Percentiles rank a stretch among this genome's conserved stretches.
These are phyloP conservation scores for Microchirus variegatus DNA, from an alignment of 2,797 vertebrate genomes.

Conservation along the genomic window DNA sequence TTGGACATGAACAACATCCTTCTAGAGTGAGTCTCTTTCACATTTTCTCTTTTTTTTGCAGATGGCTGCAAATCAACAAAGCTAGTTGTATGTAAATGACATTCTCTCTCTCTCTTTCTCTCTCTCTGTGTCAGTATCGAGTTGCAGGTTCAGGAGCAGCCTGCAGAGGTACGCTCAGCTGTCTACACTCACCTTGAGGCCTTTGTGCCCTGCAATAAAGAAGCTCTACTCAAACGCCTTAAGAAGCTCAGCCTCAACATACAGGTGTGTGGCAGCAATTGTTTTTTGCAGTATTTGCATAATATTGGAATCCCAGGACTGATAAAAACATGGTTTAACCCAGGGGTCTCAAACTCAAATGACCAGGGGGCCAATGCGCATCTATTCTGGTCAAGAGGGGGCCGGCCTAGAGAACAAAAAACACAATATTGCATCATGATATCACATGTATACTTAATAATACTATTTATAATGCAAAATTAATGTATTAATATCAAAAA, in stretches of 20 bases:
- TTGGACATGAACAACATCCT: conserved; percentile 99
- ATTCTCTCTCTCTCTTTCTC: conserved; percentile 30
- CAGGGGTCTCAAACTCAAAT: too few species aligned
- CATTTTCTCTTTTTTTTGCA: not conserved
- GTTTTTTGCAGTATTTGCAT: not conserved
- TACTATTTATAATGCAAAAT: too few species aligned
- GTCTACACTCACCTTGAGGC: conserved; percentile 95
- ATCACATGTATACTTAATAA: too few species aligned
- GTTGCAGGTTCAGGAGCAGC: conserved; percentile 94
- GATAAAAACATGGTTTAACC: too few species aligned
- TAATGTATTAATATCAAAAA: too few species aligned
- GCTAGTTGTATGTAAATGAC: not conserved
- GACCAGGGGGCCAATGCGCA: too few species aligned
- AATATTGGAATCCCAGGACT: too few species aligned
- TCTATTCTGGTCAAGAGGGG: too few species aligned
- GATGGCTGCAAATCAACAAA: not conserved
- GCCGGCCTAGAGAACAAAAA: too few species aligned
- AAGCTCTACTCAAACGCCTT: conserved; percentile 93
- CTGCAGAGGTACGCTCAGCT: conserved; percentile 81
- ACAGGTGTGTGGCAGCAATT: conserved; percentile 79
- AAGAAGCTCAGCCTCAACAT: conserved; percentile 97
- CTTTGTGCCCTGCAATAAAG: conserved; percentile 97
- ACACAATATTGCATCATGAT: too few species aligned
- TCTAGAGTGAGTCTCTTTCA: conserved; percentile 89
- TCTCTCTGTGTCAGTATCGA: conserved; percentile 86